phyloP scores from a whole-genome alignment of 2,797 vertebrate genomes.

The Podarcis lilfordi region DNA sequence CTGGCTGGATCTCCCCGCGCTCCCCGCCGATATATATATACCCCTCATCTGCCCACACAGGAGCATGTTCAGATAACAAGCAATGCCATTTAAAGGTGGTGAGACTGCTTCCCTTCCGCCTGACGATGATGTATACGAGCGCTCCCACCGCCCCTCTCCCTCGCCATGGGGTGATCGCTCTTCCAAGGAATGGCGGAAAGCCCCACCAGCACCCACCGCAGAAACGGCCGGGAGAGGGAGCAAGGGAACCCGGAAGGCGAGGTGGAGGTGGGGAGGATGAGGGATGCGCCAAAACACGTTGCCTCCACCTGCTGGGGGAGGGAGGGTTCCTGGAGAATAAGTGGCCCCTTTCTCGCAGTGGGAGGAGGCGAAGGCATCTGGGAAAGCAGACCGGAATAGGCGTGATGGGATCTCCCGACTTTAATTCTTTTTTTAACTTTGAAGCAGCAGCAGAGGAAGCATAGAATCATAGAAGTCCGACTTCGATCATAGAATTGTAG shows the following conservation, averaged over 20 bases:
- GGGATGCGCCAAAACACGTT: neutral
- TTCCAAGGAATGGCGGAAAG: neutral
- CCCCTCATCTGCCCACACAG: conserved; percentile 66
- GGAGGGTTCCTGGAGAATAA: neutral
- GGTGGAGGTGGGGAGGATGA: neutral
- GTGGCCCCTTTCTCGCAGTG: neutral
- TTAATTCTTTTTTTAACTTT: neutral
- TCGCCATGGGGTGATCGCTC: too few species aligned
- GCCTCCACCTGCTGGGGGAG: neutral
- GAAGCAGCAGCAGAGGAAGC: too few species aligned
- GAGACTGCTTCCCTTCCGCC: conserved; percentile 69
- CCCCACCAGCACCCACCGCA: neutral
- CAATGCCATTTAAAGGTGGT: conserved; percentile 71
- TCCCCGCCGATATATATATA: conserved; percentile 75
- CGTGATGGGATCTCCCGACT: neutral
- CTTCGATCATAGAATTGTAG: neutral
- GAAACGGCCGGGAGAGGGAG: neutral
- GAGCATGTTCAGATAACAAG: conserved; percentile 74
- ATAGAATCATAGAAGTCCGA: too few species aligned
- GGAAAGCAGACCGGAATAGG: neutral
- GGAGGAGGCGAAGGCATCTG: neutral
- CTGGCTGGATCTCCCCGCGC: neutral
- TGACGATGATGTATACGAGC: conserved; percentile 49
- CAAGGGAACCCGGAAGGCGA: neutral
- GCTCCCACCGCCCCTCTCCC: conserved; percentile 12